phyloP scores from a whole-genome alignment of 23 tunicate species.

The Halocynthia roretzi region DNA sequence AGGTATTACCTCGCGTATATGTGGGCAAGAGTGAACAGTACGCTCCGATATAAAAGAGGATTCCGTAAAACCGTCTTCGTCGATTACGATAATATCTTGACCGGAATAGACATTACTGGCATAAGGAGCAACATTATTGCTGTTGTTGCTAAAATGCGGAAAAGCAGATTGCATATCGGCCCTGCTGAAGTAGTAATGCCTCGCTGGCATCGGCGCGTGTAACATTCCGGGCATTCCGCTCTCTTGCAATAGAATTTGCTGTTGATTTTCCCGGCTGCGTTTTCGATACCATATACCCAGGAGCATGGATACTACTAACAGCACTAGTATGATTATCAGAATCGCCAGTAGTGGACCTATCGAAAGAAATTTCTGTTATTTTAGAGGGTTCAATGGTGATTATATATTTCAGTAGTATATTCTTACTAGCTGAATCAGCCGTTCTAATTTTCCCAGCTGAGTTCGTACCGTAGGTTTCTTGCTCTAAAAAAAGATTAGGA shows the following conservation, averaged over 20 bases:
- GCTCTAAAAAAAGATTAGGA: too few relatives aligned
- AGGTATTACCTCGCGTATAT: too few relatives aligned
- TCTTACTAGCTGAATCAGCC: too few relatives aligned
- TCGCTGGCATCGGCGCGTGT: neutral
- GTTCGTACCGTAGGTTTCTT: too few relatives aligned
- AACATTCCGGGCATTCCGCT: conserved; percentile 4
- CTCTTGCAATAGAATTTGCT: neutral
- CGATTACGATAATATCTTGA: neutral
- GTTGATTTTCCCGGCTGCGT: neutral
- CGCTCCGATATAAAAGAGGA: neutral
- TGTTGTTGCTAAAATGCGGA: conserved; percentile 8
- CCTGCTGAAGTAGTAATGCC: neutral
- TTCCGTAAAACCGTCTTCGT: neutral
- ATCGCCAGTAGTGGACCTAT: neutral
- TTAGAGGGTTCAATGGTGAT: too few relatives aligned
- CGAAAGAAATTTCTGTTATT: too few relatives aligned
- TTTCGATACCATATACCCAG: conserved; percentile 9
- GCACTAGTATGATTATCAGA: neutral
- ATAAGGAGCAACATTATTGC: neutral
- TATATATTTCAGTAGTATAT: too few relatives aligned
- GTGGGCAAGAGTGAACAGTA: neutral
- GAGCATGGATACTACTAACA: neutral
- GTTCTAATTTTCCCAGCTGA: too few relatives aligned
- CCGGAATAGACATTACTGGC: neutral
- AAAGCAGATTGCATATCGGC: neutral